Base-by-base conservation (phyloP, 2,888 invertebrate species). In the Ormyrus nitidulus region DNA sequence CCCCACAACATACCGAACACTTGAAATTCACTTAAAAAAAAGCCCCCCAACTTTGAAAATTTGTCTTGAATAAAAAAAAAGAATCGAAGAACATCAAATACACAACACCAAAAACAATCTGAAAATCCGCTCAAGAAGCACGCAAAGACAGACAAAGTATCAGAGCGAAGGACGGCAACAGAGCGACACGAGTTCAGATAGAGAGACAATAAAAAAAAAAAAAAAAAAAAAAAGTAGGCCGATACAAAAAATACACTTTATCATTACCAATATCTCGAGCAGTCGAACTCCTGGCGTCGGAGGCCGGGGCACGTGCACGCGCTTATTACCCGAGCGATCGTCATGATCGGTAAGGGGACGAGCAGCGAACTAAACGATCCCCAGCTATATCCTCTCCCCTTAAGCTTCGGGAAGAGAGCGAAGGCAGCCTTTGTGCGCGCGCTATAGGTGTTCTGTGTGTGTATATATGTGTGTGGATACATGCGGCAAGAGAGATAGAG, bases 241-340 rank as follows among this genome's bases (percentile, higher is more conserved):
- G 34, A 3, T 4, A 3, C 19, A 49, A 65, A 11, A 0, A 48
- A 10, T 56, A 19, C 54, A 73, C 56, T 19, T 34, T 44, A 73
- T 64, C 54, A 73, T 73, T 73, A 73, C 64, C 64, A 64, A 73
- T 46, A n/a, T 44, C 34, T 34, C 46, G 46, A 64, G 48, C 19
- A 8, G 8, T 49, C 65, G n/a, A 65, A 49, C 49, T n/a, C 49
- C 65, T 13, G 46, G 46, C 10, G 51, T 51, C 10, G 9, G 9
- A 7, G 51, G 2, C 7, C 51, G 6, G 10, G 51, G 10, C 51
- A 51, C 51, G 51, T 51, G 51, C 51, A 51, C 51, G 51, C 51
- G 51, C 10, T 51, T 9, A 51, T 51, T 9, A 51, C 9, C 51
- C 34, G 34, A 3, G 34, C 34, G 34, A 34, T 34, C 34, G 34